Base-by-base conservation (phyloP, 2,797 vertebrate genomes). In the Nyctibius grandis region DNA sequence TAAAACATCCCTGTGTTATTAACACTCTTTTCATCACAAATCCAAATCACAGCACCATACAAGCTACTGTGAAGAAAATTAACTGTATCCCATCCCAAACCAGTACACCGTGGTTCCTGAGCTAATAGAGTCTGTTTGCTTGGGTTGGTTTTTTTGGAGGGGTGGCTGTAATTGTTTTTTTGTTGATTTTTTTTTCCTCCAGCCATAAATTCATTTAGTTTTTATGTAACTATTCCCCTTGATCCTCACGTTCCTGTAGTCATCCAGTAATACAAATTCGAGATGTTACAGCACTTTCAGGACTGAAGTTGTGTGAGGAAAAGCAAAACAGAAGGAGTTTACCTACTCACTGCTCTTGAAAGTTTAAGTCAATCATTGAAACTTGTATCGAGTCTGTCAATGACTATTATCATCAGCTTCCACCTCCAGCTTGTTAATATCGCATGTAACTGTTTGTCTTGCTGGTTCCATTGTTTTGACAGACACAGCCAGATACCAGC, bases 311-410 rank as follows among this genome's bases (percentile, higher is more conserved):
- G 12, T 5, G 0, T 57, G 40, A 82, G 47, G 11, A 84, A 85
- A 80, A 78, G n/a, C 13, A 45, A 86, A 94, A n/a, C 42, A 53
- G 5, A 7, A 53, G 25, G 29, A 94, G 12, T 88, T 84, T 50
- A 61, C 25, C 44, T 88, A 19, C 44, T 64, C 22, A 21, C 15
- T 56, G n/a, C 11, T 79, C 44, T 87, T 72, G 67, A 80, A 88
- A 92, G 53, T 72, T 96, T 29, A 73, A 79, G 47, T 92, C 70
- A 95, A 10, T 20, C 31, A 45, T 8, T 75, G 53, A 69, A 86
- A 75, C n/a, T 68, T 48, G 22, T 40, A 50, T 77, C 18, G 54
- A 77, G 16, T 82, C 74, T 64, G 33, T 33, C 42, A 60, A 50
- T 51, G 42, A 36, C 42, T 42, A 38, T 54, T 68, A 85, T n/a